A percentile compares a stretch with the other conserved stretches of the same genome.
phyloP scores from a whole-genome alignment of 2,888 invertebrate species.

The Pomacea canaliculata region DNA sequence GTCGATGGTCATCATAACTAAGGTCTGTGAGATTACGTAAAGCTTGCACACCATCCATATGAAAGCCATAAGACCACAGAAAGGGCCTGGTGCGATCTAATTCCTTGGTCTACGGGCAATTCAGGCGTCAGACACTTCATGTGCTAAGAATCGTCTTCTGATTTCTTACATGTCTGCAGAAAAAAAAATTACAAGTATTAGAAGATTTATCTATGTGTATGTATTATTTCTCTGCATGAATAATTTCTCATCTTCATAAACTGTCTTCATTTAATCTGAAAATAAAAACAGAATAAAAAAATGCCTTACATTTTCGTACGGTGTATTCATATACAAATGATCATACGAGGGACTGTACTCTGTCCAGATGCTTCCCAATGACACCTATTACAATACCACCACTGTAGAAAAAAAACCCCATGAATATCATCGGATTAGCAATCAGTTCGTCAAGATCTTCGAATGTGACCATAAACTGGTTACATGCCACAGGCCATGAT shows the following conservation, averaged over 20 bases:
- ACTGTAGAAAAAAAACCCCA: conserved; percentile 72
- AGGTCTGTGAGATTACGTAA: conserved; percentile 51
- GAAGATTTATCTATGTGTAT: too few relatives aligned
- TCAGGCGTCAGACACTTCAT: conserved; percentile 41
- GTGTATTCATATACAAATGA: conserved; percentile 89
- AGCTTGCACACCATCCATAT: conserved; percentile 90
- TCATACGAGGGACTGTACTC: conserved; percentile 92
- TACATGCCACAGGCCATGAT: too few relatives aligned
- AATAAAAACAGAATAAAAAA: too few relatives aligned
- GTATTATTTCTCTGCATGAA: too few relatives aligned
- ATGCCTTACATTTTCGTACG: conserved; percentile 79
- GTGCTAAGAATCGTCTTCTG: conserved; percentile 14
- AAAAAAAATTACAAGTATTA: too few relatives aligned
- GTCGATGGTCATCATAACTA: conserved; percentile 32
- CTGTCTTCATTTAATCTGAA: too few relatives aligned
- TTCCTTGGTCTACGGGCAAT: conserved; percentile 19
- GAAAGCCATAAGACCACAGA: conserved; percentile 86
- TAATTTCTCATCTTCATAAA: too few relatives aligned
- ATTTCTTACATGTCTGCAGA: conserved; percentile 15
- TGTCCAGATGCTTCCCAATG: conserved; percentile 90
- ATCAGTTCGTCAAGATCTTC: too few relatives aligned
- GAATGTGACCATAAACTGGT: too few relatives aligned
- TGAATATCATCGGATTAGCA: background rate
- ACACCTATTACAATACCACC: conserved; percentile 95
- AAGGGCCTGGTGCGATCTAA: conserved; percentile 17